Percentiles rank a stretch among this genome's conserved stretches.
Conservation (phyloP, 1,140 invertebrate genomes). For the Orussus abietinus region DNA sequence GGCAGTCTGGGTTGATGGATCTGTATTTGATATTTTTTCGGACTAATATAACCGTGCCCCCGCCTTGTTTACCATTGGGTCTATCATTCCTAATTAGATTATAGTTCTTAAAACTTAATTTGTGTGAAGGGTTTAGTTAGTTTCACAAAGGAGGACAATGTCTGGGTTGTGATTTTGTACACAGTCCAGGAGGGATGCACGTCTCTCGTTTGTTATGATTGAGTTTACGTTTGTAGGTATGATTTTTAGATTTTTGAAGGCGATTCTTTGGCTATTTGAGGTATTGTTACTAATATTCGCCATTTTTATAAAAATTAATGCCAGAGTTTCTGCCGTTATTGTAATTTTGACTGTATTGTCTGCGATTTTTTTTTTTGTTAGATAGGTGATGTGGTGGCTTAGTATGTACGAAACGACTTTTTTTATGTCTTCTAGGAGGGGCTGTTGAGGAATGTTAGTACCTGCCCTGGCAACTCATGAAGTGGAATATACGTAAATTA, state of each 20-base stretch:
- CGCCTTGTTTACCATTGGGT: constrained; percentile 6
- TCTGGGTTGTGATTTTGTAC: constrained; percentile 16
- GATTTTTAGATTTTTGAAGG: constrained; percentile 9
- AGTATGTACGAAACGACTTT: background rate
- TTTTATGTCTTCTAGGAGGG: no score
- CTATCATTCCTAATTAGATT: constrained; percentile 20
- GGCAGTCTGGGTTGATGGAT: background rate
- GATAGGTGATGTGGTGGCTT: background rate
- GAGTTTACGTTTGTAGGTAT: constrained; percentile 18
- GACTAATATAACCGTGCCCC: constrained; percentile 21
- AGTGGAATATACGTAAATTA: no score
- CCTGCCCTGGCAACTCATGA: no score
- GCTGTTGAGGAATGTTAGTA: no score
- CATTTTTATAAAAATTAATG: no score
- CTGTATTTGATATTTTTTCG: constrained; percentile 15
- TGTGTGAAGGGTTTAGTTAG: constrained; percentile 18
- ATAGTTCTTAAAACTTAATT: constrained; percentile 14
- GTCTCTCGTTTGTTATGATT: constrained; percentile 15
- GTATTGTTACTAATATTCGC: background rate
- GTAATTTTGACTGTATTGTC: no score
- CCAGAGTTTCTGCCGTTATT: no score
- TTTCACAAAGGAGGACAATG: constrained; percentile 16
- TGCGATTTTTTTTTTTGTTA: background rate
- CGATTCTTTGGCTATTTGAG: background rate
- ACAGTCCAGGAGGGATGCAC: constrained; percentile 3